A percentile compares a stretch with the other conserved stretches of the same genome.
phyloP scores from a whole-genome alignment of 2,113 vertebrate genomes.

The Paratilapia polleni region DNA sequence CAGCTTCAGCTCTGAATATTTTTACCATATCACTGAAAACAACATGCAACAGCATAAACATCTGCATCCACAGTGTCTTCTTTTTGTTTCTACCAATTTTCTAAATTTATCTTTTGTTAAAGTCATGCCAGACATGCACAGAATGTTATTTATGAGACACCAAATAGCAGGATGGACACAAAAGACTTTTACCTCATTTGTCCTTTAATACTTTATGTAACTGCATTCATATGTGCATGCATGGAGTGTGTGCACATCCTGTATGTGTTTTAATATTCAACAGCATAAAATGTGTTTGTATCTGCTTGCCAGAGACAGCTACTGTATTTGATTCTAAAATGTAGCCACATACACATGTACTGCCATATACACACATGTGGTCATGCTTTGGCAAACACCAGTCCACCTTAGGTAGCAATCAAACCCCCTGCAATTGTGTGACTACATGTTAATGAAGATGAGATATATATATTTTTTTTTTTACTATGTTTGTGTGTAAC shows the following conservation, averaged over 20 bases:
- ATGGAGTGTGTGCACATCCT: not conserved
- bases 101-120: not conserved
- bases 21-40: not conserved
- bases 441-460: not conserved
- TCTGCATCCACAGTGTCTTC: rapidly evolving
- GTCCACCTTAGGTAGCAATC: not conserved
- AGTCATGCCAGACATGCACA: not conserved
- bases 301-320: not conserved
- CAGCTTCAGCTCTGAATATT: not conserved
- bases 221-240: not conserved
- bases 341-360: not conserved
- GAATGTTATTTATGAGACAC: not conserved
- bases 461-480: not conserved
- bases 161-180: not conserved
- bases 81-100: not conserved
- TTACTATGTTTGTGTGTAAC: not conserved
- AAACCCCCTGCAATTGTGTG: not conserved
- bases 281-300: not conserved
- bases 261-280: not conserved
- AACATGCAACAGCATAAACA: not conserved
- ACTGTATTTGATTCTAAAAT: not conserved
- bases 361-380: not conserved
- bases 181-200: conserved; percentile 12
- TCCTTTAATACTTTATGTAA: conserved; percentile 32
- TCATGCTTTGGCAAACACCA: not conserved